Percentiles rank a stretch among this genome's conserved stretches.
Conservation (phyloP, 2,888 invertebrate species). For the Diarsia dahlii region DNA sequence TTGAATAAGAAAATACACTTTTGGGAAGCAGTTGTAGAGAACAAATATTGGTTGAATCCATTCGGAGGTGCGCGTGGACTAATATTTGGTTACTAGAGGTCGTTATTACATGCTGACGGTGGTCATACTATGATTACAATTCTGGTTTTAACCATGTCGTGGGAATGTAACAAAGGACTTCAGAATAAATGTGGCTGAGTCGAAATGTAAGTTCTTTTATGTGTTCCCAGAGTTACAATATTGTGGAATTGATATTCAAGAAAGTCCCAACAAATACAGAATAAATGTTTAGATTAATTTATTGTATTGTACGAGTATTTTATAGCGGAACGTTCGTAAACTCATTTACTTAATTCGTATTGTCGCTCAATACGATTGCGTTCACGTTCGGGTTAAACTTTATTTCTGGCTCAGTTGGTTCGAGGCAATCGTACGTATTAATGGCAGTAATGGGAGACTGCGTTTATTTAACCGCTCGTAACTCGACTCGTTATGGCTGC, state of each 20-base stretch:
- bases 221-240: slow-evolving; percentile 31
- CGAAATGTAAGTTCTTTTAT: slow-evolving; percentile 12
- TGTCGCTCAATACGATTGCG: slow-evolving; percentile 65
- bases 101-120: slow-evolving; percentile 83
- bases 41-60: slow-evolving; percentile 89
- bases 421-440: slow-evolving; percentile 77
- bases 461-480: slow-evolving; percentile 89
- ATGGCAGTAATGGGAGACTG: slow-evolving; percentile 84
- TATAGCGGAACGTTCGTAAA: slow-evolving; percentile 52
- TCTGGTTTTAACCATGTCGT: slow-evolving; percentile 25
- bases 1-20: slow-evolving; percentile 88
- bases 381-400: slow-evolving; percentile 79
- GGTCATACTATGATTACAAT: slow-evolving; percentile 61
- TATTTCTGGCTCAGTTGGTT: slow-evolving; percentile 85
- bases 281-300: slow-evolving; percentile 50
- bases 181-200: slow-evolving; percentile 2
- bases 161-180: slow-evolving; percentile 24
- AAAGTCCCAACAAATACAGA: slow-evolving; percentile 26
- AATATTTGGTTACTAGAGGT: slow-evolving; percentile 85
- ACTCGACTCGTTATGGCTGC: slow-evolving; percentile 83
- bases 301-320: slow-evolving; percentile 35
- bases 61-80: slow-evolving; percentile 84
- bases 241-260: slow-evolving; percentile 28
- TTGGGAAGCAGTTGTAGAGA: slow-evolving; percentile 85
- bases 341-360: slow-evolving; percentile 69